phyloP scores from a whole-genome alignment of 2,113 vertebrate genomes.

The Notothenia coriiceps region DNA sequence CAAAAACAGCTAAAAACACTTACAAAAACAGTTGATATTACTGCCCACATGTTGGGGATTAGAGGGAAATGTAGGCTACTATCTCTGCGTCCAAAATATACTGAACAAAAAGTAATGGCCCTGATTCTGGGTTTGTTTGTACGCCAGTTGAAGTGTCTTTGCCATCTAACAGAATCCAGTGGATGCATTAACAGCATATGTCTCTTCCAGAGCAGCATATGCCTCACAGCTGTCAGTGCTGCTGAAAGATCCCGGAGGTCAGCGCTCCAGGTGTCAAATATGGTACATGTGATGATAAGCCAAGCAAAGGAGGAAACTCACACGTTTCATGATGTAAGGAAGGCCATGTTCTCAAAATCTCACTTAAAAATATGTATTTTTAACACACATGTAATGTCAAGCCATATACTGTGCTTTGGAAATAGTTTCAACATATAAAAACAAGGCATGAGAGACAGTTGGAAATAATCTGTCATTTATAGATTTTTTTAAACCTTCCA shows the following conservation, averaged over 20 bases:
- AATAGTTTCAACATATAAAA: background rate
- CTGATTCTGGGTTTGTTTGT: background rate
- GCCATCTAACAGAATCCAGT: background rate
- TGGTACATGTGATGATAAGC: constrained; percentile 40
- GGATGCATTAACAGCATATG: constrained; percentile 25
- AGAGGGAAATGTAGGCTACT: background rate
- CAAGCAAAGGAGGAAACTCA: background rate
- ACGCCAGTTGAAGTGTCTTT: background rate
- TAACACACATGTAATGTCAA: background rate
- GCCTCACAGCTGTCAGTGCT: constrained; percentile 58
- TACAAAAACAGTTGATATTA: background rate
- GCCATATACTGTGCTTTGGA: background rate
- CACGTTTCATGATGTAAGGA: constrained; percentile 1
- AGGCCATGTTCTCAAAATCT: background rate
- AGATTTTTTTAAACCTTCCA: background rate
- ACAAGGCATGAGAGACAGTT: no score
- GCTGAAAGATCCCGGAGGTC: constrained; percentile 29
- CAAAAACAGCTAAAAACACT: background rate
- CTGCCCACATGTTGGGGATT: background rate
- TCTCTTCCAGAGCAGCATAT: constrained; percentile 43
- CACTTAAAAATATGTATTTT: background rate
- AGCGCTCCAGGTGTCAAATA: constrained; percentile 40
- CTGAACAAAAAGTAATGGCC: background rate
- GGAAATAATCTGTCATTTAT: background rate
- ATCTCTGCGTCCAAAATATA: background rate